These are phyloP conservation scores for Semaprochilodus insignis DNA, from an alignment of 2,797 vertebrate species.

Conservation along the genomic window DNA sequence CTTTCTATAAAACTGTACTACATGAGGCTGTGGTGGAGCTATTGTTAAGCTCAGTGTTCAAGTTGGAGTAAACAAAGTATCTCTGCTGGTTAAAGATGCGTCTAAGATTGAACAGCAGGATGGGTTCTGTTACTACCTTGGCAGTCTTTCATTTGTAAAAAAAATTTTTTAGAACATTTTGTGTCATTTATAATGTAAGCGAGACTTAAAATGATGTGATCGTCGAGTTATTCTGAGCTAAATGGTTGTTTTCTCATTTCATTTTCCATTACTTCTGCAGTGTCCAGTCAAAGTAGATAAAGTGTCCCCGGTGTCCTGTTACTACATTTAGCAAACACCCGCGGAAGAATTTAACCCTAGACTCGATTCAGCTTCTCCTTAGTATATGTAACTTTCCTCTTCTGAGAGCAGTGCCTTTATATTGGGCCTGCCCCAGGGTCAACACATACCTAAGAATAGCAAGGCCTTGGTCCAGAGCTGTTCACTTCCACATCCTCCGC, in stretches of 20 bases:
- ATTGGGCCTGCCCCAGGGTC: conserved; percentile 26
- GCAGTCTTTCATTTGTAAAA: not conserved
- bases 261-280: conserved; percentile 5
- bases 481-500: conserved; percentile 13
- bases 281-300: conserved; percentile 1
- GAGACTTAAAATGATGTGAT: not conserved
- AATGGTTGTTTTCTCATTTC: not conserved
- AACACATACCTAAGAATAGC: conserved; percentile 14
- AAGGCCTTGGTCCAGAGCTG: conserved; percentile 21
- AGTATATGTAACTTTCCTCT: not conserved
- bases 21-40: not conserved
- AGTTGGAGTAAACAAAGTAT: not conserved
- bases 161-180: not conserved
- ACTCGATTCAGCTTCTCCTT: not conserved
- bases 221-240: not conserved
- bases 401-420: not conserved
- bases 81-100: not conserved
- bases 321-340: not conserved
- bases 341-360: not conserved
- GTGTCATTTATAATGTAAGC: not conserved
- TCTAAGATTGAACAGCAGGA: not conserved
- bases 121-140: not conserved
- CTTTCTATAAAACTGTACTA: not conserved
- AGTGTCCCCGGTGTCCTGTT: not conserved
- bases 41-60: not conserved